These are phyloP conservation scores for Porites cylindrica DNA, from an alignment of 92 coral and sea anemone genomes.

Conservation along the genomic window DNA sequence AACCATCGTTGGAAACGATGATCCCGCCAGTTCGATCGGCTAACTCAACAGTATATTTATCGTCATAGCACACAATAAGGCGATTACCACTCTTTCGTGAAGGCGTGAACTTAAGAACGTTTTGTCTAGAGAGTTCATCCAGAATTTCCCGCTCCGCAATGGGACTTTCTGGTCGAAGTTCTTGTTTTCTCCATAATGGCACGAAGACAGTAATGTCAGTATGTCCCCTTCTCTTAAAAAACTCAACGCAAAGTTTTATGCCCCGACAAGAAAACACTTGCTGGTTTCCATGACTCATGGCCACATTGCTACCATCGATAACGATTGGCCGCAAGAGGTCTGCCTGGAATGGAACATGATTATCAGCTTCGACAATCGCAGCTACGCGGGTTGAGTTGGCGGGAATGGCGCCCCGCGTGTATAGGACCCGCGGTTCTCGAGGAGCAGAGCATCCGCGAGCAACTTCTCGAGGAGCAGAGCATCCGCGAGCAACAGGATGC, in stretches of 20 bases:
- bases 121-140: conserved; percentile 54
- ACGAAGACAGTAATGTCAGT: conserved; percentile 91
- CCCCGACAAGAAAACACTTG: conserved; percentile 91
- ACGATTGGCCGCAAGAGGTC: conserved; percentile 78
- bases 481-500: conserved; percentile 30
- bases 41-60: conserved; percentile 80
- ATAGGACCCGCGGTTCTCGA: not conserved
- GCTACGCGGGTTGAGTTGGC: not conserved
- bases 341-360: not conserved
- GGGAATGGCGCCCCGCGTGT: conserved; percentile 3
- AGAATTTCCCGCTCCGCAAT: conserved; percentile 78
- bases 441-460: conserved; percentile 23
- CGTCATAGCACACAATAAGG: conserved; percentile 92
- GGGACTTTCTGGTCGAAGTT: conserved; percentile 71
- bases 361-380: not conserved
- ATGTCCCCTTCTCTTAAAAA: conserved; percentile 85
- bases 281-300: conserved; percentile 97
- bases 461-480: not conserved
- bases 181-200: conserved; percentile 87
- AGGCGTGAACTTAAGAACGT: conserved; percentile 83
- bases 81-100: conserved; percentile 79
- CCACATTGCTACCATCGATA: conserved; percentile 99
- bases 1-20: conserved; percentile 93
- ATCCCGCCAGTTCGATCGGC: conserved; percentile 85
- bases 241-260: conserved; percentile 85